Percentiles rank a stretch among this genome's conserved stretches.
phyloP scores from a whole-genome alignment of 2,888 invertebrate genomes.

The Diploptera punctata region DNA sequence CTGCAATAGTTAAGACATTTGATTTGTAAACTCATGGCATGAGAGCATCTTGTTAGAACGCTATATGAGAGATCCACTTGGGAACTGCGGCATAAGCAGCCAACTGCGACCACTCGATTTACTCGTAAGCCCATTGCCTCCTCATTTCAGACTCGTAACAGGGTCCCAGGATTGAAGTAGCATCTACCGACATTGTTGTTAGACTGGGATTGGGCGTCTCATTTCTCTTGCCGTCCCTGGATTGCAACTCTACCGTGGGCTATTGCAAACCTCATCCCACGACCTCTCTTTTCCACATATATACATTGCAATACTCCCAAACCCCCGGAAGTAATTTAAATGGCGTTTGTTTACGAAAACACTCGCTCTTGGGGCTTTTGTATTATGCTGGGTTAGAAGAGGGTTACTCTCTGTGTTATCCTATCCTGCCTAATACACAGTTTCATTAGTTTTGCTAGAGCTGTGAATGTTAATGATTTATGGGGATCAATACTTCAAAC shows the following conservation, averaged over 20 bases:
- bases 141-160: background rate
- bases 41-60: too few relatives aligned
- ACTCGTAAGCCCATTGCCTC: slow-evolving; percentile 1
- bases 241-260: slow-evolving; percentile 1
- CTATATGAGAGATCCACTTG: too few relatives aligned
- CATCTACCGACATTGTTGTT: background rate
- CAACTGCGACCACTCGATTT: background rate
- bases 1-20: too few relatives aligned
- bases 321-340: slow-evolving; percentile 49
- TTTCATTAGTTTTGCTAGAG: too few relatives aligned
- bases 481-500: too few relatives aligned
- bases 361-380: slow-evolving; percentile 36
- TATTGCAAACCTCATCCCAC: background rate
- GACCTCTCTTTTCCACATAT: too few relatives aligned
- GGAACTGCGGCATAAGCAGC: background rate
- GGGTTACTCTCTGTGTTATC: background rate
- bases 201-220: slow-evolving; percentile 2
- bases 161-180: background rate
- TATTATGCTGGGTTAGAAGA: slow-evolving; percentile 10
- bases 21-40: too few relatives aligned
- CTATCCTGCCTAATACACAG: background rate
- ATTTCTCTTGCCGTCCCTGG: background rate
- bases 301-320: slow-evolving; percentile 41
- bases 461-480: too few relatives aligned
- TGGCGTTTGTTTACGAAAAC: slow-evolving; percentile 48